Evolutionary conservation across 2,113 vertebrate genomes (phyloP), one percentile per base, ranked within the genome.

Genomic region (Lepus americanus): DNA sequence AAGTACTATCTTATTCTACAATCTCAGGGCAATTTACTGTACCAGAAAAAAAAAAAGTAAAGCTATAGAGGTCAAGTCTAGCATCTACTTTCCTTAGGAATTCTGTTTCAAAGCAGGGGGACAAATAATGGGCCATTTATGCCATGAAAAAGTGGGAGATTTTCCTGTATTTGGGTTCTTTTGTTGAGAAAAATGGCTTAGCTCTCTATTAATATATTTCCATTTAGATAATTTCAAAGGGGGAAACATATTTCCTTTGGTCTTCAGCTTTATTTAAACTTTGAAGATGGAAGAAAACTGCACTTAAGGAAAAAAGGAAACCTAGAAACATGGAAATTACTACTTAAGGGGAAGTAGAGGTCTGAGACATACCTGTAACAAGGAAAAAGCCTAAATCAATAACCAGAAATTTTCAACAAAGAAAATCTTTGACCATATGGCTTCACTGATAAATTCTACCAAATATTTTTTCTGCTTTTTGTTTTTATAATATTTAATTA

Each of bases 261-360:
- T 11, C 13, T 74, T 73, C 20, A 94, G 36, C 39, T 95, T 89
- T 78, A 92, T 64, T 89, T 89, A 94, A 79, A 16, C 36, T 77
- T 64, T 67, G 76, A 82, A 91, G 55, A 84, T 61, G 22, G 39
- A 87, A 94, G 36, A 17, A 69, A 81, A 72, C 53, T n/a, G 9
- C 79, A 64, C 69, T 90, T 81, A 77, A 89, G 9, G 53, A 93
- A 73, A 25, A 11, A 69, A 95, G 31, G 66, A 9, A 84, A 29
- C 12, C 66, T 83, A 89, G 63, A 79, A 93, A 59, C 39, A 69
- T 3, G 53, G 44, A 74, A 69, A 63, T 31, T 73, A 55, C 11
- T 51, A 6, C 25, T 85, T 81, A 59, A 89, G 44, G 36, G 77
- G 22, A 74, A 82, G 82, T 9, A 89, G 70, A 55, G 78, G 64